A percentile compares a stretch with the other conserved stretches of the same genome.
These are phyloP conservation scores for Xestia xanthographa DNA, from an alignment of 2,888 invertebrate species.

Conservation along the genomic window DNA sequence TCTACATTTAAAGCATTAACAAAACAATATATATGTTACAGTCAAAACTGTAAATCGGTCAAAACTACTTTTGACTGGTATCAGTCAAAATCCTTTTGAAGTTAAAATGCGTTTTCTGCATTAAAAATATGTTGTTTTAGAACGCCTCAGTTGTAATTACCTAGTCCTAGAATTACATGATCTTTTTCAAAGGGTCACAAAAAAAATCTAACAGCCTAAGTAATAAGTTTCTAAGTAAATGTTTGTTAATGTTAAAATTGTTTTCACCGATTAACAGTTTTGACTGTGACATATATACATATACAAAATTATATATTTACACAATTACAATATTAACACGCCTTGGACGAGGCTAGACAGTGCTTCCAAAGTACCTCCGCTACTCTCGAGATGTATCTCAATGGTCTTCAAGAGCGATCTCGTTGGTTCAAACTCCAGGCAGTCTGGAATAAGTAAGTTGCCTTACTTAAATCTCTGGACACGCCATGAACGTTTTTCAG, in stretches of 20 bases:
- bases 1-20: not conserved
- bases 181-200: too few species aligned
- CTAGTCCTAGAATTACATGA: too few species aligned
- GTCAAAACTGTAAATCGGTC: too few species aligned
- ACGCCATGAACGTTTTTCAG: not conserved
- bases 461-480: not conserved
- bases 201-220: too few species aligned
- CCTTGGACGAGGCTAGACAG: not conserved
- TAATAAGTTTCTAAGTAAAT: too few species aligned
- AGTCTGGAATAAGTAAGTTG: not conserved
- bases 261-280: too few species aligned
- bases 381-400: not conserved
- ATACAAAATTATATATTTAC: slow-evolving; percentile 21
- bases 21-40: not conserved
- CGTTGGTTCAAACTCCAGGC: not conserved
- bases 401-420: not conserved
- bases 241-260: too few species aligned
- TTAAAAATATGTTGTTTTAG: too few species aligned
- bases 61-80: too few species aligned
- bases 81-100: too few species aligned
- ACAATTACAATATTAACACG: not conserved
- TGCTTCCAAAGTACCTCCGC: slow-evolving; percentile 9
- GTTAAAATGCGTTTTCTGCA: too few species aligned
- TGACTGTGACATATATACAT: not conserved
- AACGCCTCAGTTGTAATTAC: too few species aligned